A percentile compares a stretch with the other conserved stretches of the same genome.
These are phyloP conservation scores for Microdon myrmicae DNA, from an alignment of 2,888 invertebrate species.

Conservation along the genomic window DNA sequence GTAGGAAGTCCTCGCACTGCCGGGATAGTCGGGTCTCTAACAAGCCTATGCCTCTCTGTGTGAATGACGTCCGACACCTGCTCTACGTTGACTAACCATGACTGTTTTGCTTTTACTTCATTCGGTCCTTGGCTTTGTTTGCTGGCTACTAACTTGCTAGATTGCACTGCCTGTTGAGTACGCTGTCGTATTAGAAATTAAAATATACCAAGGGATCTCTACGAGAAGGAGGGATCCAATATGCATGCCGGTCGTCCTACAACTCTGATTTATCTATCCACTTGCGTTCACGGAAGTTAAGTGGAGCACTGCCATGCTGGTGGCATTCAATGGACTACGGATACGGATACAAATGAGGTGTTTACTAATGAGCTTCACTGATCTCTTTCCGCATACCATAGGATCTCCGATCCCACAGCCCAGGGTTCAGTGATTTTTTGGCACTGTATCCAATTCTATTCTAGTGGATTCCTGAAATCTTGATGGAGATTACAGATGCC, in stretches of 20 bases:
- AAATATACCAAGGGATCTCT: slow-evolving; percentile 34
- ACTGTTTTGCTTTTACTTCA: slow-evolving; percentile 4
- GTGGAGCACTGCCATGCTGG: slow-evolving; percentile 37
- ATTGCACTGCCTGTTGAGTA: slow-evolving; percentile 10
- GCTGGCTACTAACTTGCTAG: slow-evolving; percentile 33
- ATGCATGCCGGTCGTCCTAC: no score
- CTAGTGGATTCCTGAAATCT: slow-evolving; percentile 28
- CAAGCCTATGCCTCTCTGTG: slow-evolving; percentile 16
- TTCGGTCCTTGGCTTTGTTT: slow-evolving; percentile 15
- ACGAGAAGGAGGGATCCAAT: no score
- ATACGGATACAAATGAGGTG: slow-evolving; percentile 29
- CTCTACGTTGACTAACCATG: background rate
- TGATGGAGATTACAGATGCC: slow-evolving; percentile 38
- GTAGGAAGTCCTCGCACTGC: slow-evolving; percentile 49
- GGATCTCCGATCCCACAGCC: slow-evolving; percentile 12
- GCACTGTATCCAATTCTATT: background rate
- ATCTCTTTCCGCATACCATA: slow-evolving; percentile 46
- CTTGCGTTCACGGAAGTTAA: slow-evolving; percentile 44
- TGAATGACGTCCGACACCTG: background rate
- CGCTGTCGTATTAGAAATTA: slow-evolving; percentile 44
- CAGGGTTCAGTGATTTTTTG: slow-evolving; percentile 21
- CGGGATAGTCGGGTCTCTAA: slow-evolving; percentile 17
- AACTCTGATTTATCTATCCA: slow-evolving; percentile 40
- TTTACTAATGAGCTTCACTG: slow-evolving; percentile 49
- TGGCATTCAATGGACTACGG: slow-evolving; percentile 31